phyloP scores from a whole-genome alignment of 2,797 vertebrate species.

The Etheostoma nigrum region DNA sequence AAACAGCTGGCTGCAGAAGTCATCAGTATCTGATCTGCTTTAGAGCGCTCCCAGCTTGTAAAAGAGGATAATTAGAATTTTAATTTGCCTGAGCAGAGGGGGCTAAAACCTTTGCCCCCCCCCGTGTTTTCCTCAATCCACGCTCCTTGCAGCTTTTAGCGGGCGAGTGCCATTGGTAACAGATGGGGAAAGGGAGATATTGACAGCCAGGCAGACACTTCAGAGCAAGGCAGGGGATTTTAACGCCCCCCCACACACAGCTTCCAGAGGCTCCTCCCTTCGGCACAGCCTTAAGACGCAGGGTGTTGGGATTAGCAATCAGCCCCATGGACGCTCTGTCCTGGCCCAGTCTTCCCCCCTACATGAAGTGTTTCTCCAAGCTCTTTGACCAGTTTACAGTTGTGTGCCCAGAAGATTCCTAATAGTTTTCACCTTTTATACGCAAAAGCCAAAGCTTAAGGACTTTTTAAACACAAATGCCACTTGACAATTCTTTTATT shows the following conservation, averaged over 20 bases:
- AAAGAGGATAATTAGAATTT: conserved; percentile 81
- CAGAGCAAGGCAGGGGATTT: conserved; percentile 65
- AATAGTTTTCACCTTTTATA: conserved; percentile 44
- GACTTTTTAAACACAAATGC: background rate
- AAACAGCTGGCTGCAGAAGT: conserved; percentile 75
- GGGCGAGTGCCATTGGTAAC: conserved; percentile 61
- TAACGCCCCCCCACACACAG: conserved; percentile 56
- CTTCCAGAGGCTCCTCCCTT: conserved; percentile 47
- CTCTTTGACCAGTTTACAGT: conserved; percentile 47
- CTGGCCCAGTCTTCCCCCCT: conserved; percentile 48
- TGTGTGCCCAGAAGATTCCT: conserved; percentile 28
- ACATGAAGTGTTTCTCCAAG: conserved; percentile 22
- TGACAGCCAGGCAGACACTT: conserved; percentile 73
- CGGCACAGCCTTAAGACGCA: conserved; percentile 49
- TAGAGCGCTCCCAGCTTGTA: conserved; percentile 71
- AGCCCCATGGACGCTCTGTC: conserved; percentile 35
- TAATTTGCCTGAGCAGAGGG: conserved; percentile 65
- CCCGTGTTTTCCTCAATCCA: conserved; percentile 40
- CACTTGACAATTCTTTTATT: background rate
- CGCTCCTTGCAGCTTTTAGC: conserved; percentile 40
- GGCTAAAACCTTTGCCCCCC: conserved; percentile 55
- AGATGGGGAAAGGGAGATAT: conserved; percentile 80
- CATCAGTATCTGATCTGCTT: conserved; percentile 79
- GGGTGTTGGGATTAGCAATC: conserved; percentile 67
- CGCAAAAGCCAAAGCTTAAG: conserved; percentile 1